phyloP scores from a whole-genome alignment of 1,140 invertebrate genomes.

The Dendroctonus valens region DNA sequence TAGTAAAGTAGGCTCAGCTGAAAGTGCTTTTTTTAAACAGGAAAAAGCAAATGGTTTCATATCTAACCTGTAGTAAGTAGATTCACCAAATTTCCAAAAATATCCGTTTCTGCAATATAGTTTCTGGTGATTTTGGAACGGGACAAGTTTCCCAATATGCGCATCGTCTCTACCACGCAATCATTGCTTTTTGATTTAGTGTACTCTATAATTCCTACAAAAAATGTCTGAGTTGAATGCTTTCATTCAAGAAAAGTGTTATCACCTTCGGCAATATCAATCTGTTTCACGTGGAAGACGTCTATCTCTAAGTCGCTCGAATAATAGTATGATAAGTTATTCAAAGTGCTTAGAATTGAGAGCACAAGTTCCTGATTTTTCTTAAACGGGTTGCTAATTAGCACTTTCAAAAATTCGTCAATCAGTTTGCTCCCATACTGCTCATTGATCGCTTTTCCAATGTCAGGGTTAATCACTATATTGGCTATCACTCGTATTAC shows the following conservation, averaged over 20 bases:
- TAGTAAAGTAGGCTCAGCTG: constrained; percentile 59
- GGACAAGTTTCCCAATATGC: constrained; percentile 68
- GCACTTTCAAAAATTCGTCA: constrained; percentile 55
- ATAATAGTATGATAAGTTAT: constrained; percentile 67
- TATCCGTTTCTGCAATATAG: constrained; percentile 55
- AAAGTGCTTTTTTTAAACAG: constrained; percentile 33
- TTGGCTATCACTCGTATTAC: constrained; percentile 71
- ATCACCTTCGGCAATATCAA: constrained; percentile 49
- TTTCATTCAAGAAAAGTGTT: not conserved
- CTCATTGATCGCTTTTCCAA: constrained; percentile 59
- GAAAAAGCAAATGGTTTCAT: constrained; percentile 1
- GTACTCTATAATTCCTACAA: constrained; percentile 46
- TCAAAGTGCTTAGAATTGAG: constrained; percentile 63
- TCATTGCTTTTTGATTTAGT: constrained; percentile 53
- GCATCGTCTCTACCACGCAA: constrained; percentile 60
- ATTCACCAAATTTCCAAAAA: constrained; percentile 42
- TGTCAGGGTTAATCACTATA: constrained; percentile 67
- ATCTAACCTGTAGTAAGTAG: constrained; percentile 41
- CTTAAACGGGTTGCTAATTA: constrained; percentile 56
- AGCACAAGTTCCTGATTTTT: constrained; percentile 64
- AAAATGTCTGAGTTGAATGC: not conserved
- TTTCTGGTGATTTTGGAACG: constrained; percentile 59
- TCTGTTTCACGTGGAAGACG: constrained; percentile 48
- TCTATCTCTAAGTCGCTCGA: constrained; percentile 47
- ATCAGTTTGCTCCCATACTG: constrained; percentile 50